These are phyloP conservation scores for Alfaro cultratus DNA, from an alignment of 2,797 vertebrate genomes.

Conservation along the genomic window DNA sequence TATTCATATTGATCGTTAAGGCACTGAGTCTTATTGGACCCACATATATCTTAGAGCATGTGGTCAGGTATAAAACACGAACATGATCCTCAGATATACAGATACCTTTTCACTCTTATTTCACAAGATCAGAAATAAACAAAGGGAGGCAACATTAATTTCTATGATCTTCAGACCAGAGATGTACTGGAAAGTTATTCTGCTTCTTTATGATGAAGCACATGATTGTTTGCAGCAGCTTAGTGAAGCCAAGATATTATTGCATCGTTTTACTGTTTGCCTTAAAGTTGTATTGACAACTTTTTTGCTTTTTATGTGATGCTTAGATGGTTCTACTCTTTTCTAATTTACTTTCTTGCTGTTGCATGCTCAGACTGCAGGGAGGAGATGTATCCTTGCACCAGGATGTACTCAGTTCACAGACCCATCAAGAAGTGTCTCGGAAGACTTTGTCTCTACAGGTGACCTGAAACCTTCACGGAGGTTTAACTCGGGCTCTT, in stretches of 20 bases:
- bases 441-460: slow-evolving; percentile 79
- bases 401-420: slow-evolving; percentile 86
- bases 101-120: neutral
- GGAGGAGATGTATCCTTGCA: slow-evolving; percentile 85
- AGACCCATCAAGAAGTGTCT: slow-evolving; percentile 79
- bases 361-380: slow-evolving; percentile 75
- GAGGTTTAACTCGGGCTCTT: neutral
- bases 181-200: neutral
- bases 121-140: neutral
- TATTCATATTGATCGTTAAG: neutral
- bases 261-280: neutral
- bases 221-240: neutral
- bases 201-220: neutral
- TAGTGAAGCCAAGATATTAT: neutral
- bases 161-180: neutral
- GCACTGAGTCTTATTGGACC: neutral
- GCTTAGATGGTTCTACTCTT: neutral
- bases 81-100: neutral
- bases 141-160: neutral
- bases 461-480: slow-evolving; percentile 60
- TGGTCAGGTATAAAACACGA: neutral
- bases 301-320: neutral
- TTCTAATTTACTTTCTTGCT: neutral
- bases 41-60: neutral
- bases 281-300: neutral